Percentiles rank a stretch among this genome's conserved stretches.
phyloP scores from a whole-genome alignment of 2,888 invertebrate species.

The Diarsia rubi region DNA sequence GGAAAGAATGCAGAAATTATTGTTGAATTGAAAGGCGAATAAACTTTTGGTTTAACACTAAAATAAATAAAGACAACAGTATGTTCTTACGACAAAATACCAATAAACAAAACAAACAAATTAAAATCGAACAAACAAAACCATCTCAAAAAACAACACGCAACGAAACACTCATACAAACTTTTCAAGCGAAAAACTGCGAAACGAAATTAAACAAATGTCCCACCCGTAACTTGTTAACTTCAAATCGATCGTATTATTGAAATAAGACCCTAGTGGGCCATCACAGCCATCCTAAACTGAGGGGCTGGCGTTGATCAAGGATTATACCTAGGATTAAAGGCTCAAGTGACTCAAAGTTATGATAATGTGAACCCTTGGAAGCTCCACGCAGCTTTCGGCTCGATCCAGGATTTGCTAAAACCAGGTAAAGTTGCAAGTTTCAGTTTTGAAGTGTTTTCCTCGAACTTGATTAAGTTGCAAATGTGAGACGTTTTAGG shows the following conservation, averaged over 20 bases:
- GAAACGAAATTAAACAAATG: slow-evolving; percentile 36
- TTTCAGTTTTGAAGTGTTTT: slow-evolving; percentile 58
- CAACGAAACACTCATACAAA: slow-evolving; percentile 29
- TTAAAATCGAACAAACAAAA: neutral
- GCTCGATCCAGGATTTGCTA: slow-evolving; percentile 69
- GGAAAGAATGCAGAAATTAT: neutral
- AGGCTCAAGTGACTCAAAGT: slow-evolving; percentile 83
- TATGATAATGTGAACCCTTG: slow-evolving; percentile 86
- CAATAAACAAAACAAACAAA: slow-evolving; percentile 10
- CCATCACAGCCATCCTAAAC: slow-evolving; percentile 37
- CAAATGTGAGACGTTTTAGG: slow-evolving; percentile 23
- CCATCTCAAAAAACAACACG: slow-evolving; percentile 24
- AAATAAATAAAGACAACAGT: neutral
- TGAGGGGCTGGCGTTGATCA: slow-evolving; percentile 69
- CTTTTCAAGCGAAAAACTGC: slow-evolving; percentile 18
- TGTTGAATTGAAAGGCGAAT: neutral
- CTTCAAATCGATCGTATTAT: slow-evolving; percentile 62
- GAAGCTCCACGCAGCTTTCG: slow-evolving; percentile 70
- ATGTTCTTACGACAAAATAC: neutral
- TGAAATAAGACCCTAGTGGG: slow-evolving; percentile 57
- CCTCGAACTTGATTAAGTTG: slow-evolving; percentile 62
- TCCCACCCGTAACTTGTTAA: slow-evolving; percentile 28
- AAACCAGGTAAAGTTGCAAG: slow-evolving; percentile 69
- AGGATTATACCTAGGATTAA: slow-evolving; percentile 80
- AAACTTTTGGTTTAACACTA: slow-evolving; percentile 1